phyloP scores from a whole-genome alignment of 1,140 invertebrate species.

The Cyrtorhinus lividipennis region DNA sequence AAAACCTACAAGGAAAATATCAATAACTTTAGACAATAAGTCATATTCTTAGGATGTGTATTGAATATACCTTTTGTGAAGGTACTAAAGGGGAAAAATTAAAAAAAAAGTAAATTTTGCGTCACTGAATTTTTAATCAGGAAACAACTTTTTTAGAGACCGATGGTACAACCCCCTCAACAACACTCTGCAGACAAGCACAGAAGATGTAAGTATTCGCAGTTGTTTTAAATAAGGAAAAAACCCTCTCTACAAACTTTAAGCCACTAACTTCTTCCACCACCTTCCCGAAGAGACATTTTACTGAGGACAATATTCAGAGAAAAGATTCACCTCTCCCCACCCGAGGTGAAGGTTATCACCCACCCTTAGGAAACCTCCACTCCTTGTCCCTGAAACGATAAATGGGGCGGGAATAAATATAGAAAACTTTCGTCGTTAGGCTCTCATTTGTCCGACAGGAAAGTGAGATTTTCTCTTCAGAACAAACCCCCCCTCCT shows the following conservation, averaged over 20 bases:
- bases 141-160: too few relatives aligned
- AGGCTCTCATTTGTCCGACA: conserved; percentile 15
- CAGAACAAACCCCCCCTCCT: neutral
- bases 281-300: neutral
- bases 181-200: too few relatives aligned
- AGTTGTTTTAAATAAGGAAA: neutral
- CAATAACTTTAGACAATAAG: too few relatives aligned
- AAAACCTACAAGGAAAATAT: too few relatives aligned
- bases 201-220: too few relatives aligned
- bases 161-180: too few relatives aligned
- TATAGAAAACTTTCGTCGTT: conserved; percentile 17
- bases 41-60: too few relatives aligned
- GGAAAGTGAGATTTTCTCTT: conserved; percentile 10
- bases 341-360: too few relatives aligned
- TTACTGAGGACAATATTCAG: neutral
- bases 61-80: too few relatives aligned
- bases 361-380: neutral
- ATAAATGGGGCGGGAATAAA: conserved; percentile 15
- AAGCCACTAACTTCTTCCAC: neutral
- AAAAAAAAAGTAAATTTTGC: too few relatives aligned
- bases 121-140: too few relatives aligned
- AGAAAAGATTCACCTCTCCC: neutral
- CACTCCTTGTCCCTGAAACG: neutral
- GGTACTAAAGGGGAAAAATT: too few relatives aligned
- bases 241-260: neutral